Percentiles rank a stretch among this genome's conserved stretches.
These are phyloP conservation scores for Cygnus atratus DNA, from an alignment of 2,113 vertebrate genomes.

Conservation along the genomic window DNA sequence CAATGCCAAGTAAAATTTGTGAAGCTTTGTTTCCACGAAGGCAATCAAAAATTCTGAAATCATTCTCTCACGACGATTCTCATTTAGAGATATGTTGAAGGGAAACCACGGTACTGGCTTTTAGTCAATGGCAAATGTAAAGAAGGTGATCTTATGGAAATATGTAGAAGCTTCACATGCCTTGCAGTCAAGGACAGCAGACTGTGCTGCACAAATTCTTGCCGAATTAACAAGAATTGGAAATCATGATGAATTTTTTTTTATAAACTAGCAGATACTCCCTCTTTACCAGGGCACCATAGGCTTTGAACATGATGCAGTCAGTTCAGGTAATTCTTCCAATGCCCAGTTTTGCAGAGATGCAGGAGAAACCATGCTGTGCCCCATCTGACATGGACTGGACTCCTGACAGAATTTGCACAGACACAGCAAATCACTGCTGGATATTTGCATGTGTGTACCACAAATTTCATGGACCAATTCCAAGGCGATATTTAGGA, in stretches of 20 bases:
- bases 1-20: neutral
- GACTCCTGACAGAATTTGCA: neutral
- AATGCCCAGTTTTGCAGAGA: neutral
- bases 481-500: neutral
- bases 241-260: neutral
- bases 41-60: neutral
- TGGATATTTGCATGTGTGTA: neutral
- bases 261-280: neutral
- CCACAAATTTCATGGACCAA: neutral
- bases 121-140: neutral
- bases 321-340: neutral
- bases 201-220: neutral
- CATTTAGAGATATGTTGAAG: neutral
- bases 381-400: neutral
- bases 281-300: neutral
- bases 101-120: neutral
- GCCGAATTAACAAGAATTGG: neutral
- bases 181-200: neutral
- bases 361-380: neutral
- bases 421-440: neutral
- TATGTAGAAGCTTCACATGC: neutral
- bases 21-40: neutral
- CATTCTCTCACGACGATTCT: neutral
- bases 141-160: neutral
- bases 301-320: neutral